Evolutionary conservation across 2,797 vertebrate species (phyloP).

Genomic region (Sparus aurata): DNA sequence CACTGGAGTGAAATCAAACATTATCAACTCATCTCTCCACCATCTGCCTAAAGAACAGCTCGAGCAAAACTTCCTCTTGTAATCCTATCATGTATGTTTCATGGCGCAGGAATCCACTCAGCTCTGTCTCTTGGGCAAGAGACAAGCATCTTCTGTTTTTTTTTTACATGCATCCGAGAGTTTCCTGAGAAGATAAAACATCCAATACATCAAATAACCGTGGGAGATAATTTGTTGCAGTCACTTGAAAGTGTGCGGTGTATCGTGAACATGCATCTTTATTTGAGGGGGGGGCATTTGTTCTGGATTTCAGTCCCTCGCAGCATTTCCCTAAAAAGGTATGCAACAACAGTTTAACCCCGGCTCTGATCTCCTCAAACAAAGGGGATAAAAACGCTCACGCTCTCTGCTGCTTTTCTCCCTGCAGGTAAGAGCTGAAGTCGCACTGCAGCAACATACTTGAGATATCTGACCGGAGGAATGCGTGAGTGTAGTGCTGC

Average conservation of each 20-base stretch:
- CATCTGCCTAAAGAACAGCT: conserved; percentile 7
- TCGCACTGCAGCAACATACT: conserved; percentile 65
- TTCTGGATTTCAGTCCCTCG: not conserved
- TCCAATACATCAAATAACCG: conserved; percentile 28
- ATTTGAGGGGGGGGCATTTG: not conserved
- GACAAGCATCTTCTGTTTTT: conserved; percentile 27
- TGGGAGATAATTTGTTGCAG: conserved; percentile 15
- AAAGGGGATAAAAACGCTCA: conserved; percentile 25
- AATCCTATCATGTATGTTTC: conserved; percentile 50
- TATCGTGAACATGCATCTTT: not conserved
- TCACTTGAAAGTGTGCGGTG: not conserved
- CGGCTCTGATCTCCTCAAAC: conserved; percentile 14
- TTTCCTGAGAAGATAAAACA: conserved; percentile 46
- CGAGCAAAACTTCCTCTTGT: conserved; percentile 22
- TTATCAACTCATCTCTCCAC: conserved; percentile 14
- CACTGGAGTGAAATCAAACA: conserved; percentile 13
- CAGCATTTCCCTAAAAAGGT: conserved; percentile 21
- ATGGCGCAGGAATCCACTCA: conserved; percentile 34
- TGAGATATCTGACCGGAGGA: conserved; percentile 75
- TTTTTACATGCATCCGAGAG: conserved; percentile 23
- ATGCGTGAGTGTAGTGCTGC: conserved; percentile 75
- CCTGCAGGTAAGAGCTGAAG: conserved; percentile 50
- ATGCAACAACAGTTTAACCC: conserved; percentile 18
- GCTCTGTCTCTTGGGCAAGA: conserved; percentile 25
- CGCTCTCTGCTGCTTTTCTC: conserved; percentile 23